These are phyloP conservation scores for Acanthosepion lycidas DNA, from an alignment of 2,888 invertebrate species.

Conservation along the genomic window DNA sequence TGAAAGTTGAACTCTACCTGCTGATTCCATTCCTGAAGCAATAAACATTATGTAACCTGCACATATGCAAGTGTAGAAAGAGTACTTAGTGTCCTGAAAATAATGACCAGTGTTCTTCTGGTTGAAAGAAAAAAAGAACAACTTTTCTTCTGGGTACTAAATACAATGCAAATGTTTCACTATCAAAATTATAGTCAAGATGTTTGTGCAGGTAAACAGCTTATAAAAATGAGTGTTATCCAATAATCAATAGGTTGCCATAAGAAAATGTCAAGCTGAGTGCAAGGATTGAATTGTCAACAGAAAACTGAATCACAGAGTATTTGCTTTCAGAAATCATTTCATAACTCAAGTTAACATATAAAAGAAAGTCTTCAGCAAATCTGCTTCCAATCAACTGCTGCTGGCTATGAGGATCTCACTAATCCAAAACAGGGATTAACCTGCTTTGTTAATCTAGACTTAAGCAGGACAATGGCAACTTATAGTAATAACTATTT, in stretches of 20 bases:
- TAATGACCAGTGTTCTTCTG: background rate
- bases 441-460: background rate
- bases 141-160: background rate
- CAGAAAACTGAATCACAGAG: background rate
- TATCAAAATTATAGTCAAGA: background rate
- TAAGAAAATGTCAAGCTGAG: background rate
- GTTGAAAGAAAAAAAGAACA: background rate
- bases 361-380: background rate
- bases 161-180: background rate
- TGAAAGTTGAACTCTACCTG: too few relatives aligned
- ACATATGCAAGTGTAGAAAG: too few relatives aligned
- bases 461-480: background rate
- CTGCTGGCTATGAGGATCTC: background rate
- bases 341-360: background rate
- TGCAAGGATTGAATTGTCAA: background rate
- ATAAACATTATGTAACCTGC: too few relatives aligned
- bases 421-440: constrained; percentile 12
- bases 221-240: background rate
- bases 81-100: too few relatives aligned
- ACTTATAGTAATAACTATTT: constrained; percentile 33
- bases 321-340: background rate
- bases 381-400: background rate
- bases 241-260: constrained; percentile 11
- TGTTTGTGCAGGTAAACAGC: background rate
- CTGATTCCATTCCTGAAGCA: too few relatives aligned